Evolutionary conservation across 2,797 vertebrate genomes (phyloP), one percentile per base, ranked within the genome.

Genomic region (Lagocephalus sceleratus): DNA sequence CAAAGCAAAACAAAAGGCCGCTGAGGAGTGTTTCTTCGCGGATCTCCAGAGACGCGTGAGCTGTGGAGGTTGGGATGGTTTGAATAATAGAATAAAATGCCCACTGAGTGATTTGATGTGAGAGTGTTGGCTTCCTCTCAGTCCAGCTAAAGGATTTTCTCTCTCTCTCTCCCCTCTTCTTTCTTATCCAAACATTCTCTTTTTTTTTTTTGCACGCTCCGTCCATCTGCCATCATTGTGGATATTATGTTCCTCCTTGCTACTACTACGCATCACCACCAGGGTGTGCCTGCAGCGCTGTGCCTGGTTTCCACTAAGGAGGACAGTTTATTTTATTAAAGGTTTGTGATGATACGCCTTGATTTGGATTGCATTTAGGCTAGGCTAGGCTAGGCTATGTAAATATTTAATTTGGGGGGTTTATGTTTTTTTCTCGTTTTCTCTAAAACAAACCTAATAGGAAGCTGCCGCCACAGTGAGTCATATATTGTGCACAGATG

Each of bases 31-130:
- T 35, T 35, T 60, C 57, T 17, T 21, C 56, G 60, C 17, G 22
- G 56, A 39, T 63, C 63, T 73, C 72, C 51, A 55, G 72, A 69
- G 62, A 67, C 20, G 11, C 38, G 26, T 15, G 29, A 68, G 56
- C 40, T 45, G 51, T 60, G 20, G 20, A 9, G 26, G 61, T 57
- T 56, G 57, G 40, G 74, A 61, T 44, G 57, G 61, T 39, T 55
- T 29, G 46, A 57, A 68, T 46, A 72, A 70, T 41, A 54, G 47
- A 68, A 64, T 63, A 50, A 71, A 72, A 65, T 54, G 73, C 64
- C 50, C 69, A 51, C 19, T 66, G 64, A 71, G 45, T 58, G 64
- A 76, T 61, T 62, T 70, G 67, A 75, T 40, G 25, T 35, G 23
- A 47, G 47, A n/a, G 21, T 47, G 58, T 56, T 75, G 67, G 51